Base-by-base conservation (phyloP, 2,113 vertebrate species). In the Dissostichus mawsoni region DNA sequence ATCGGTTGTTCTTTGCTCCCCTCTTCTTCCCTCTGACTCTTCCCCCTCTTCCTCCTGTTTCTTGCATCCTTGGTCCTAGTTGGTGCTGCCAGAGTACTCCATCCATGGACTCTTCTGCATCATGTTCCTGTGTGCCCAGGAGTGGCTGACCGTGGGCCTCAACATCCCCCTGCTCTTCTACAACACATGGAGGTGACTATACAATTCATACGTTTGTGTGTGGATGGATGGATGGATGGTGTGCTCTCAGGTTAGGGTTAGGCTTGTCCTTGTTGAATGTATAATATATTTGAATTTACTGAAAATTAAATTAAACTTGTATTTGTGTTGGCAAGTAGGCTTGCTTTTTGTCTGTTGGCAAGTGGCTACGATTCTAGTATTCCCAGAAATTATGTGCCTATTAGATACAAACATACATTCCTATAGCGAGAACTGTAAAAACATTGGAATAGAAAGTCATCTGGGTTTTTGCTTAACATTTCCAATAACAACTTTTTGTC, bases 101-200 rank as follows among this genome's bases (percentile, higher is more conserved):
- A 98, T 99, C 93, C 98, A 99, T 87, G 96, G 96, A 73, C 97
- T 99, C 77, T 99, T 99, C 95, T 99, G 98, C 86, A 95, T 98
- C 86, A 99, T 99, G 98, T 99, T 99, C 94, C 93, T 99, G 77
- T 99, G 98, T 8, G 97, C 98, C 10, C 97, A 98, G 52, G 96
- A 99, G 91, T 99, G 98, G 98, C 96, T 99, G 68, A 99, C 98
- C 0, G 95, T 99, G 79, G 98, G 98, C 1, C 96, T 99, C 77
- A 99, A 99, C 36, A 92, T 97, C 70, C 98, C 98, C 4, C 93
- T 99, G 47, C 97, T 99, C 71, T 98, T 99, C 94, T 99, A 99
- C 91, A 98, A 99, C 92, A 96, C 98, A 23, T 99, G 98, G 98
- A 97, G 98, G 98, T 99, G 94, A 96, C 80, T 90, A 83, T 59